A percentile compares a stretch with the other conserved stretches of the same genome.
Evolutionary conservation across 2,113 vertebrate genomes (phyloP).

Genomic region (Rostratula benghalensis): DNA sequence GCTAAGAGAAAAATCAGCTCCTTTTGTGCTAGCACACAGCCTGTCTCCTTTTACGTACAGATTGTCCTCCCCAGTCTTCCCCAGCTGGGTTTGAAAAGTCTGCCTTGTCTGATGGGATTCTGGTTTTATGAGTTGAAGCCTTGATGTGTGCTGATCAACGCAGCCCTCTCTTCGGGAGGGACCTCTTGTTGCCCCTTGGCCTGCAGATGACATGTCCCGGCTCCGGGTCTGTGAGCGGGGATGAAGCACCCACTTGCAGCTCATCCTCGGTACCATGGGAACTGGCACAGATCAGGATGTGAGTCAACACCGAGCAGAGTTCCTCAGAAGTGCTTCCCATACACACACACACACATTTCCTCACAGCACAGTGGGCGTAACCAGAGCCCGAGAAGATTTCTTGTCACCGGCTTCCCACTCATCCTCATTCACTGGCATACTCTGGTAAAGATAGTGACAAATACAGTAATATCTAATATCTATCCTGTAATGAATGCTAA

Average conservation of each 20-base stretch:
- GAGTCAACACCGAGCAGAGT: constrained; percentile 2
- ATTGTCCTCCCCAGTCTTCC: neutral
- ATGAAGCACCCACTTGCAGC: neutral
- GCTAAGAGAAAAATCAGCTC: neutral
- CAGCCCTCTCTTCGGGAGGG: neutral
- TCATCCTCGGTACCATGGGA: constrained; percentile 15
- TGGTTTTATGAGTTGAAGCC: neutral
- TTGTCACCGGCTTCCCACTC: constrained; percentile 26
- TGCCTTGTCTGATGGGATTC: neutral
- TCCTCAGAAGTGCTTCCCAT: constrained; percentile 21
- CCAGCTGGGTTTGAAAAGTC: neutral
- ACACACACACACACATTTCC: neutral
- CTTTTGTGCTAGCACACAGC: neutral
- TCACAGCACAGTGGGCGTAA: neutral
- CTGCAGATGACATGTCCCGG: neutral
- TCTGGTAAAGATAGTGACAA: constrained; percentile 28
- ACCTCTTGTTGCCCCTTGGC: neutral
- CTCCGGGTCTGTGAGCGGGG: neutral
- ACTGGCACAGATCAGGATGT: constrained; percentile 33
- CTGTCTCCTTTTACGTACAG: neutral
- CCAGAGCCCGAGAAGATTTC: neutral
- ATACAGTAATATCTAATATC: constrained; percentile 33
- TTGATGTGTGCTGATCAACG: neutral
- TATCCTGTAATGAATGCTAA: constrained; percentile 56
- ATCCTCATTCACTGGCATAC: neutral